Base-by-base conservation (phyloP, 2,797 vertebrate genomes). In the Gymnocypris eckloni region DNA sequence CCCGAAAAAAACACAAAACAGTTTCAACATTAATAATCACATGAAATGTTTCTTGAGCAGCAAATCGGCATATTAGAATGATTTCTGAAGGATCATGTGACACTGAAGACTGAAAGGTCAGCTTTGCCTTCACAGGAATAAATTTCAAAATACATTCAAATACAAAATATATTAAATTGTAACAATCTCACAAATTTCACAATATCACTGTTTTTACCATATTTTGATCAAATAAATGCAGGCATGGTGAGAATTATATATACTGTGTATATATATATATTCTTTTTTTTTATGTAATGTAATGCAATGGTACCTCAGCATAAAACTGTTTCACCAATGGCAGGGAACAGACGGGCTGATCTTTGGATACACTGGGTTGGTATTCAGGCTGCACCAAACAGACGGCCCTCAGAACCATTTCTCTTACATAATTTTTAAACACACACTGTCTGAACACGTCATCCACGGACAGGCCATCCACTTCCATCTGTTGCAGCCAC, bases 401-500 rank as follows among this genome's bases (percentile, higher is more conserved):
- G 54, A 99, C 61, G 0, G 97, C 97, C 12, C 37, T 93, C 59
- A 99, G 93, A 37, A 97, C 93, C 90, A 92, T 92, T 5, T 96
- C 94, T 87, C 91, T 91, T 89, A 97, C 97, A 41, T 97, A 95
- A 28, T 88, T 88, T n/a, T 88, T 91, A 87, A 97, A 97, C 0
- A 90, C 50, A 70, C 93, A 93, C 4, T 89, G 84, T 0, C 88
- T 93, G 90, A 99, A 97, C 88, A 99, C 86, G 25, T 95, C 92
- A 7, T 97, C 93, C 83, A 94, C 59, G 0, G 86, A 90, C 79
- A 97, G 89, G 12, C 96, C 96, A 0, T 93, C 91, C 0, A 87
- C 83, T 66, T 90, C 41, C 95, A 99, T 94, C 92, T 97, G 94
- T 75, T 89, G 84, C 87, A 99, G 82, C 82, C 95, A 98, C 56